These are phyloP conservation scores for Calliopsis andreniformis DNA, from an alignment of 1,140 invertebrate genomes.

Conservation along the genomic window DNA sequence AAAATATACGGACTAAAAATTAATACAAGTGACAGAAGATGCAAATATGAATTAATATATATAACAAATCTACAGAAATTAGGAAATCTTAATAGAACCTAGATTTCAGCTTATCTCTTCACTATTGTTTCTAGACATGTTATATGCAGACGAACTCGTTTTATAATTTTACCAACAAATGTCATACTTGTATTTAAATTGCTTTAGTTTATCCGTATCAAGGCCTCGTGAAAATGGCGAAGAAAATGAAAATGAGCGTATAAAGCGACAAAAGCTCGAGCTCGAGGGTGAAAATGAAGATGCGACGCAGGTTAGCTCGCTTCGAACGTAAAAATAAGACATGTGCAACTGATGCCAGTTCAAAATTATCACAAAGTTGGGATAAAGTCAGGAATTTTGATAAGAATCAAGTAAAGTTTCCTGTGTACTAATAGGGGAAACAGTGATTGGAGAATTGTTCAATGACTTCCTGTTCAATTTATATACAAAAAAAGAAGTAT, in stretches of 20 bases:
- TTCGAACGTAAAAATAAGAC: conserved; percentile 71
- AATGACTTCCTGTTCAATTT: not conserved
- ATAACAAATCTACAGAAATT: too few species aligned
- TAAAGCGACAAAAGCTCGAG: conserved; percentile 77
- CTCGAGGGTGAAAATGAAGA: conserved; percentile 81
- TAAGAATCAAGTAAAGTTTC: not conserved
- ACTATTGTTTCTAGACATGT: not conserved
- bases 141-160: not conserved
- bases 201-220: conserved; percentile 75
- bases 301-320: conserved; percentile 82
- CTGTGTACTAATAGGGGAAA: not conserved
- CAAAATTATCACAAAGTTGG: conserved; percentile 17
- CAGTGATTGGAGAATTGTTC: not conserved
- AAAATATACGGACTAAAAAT: not conserved
- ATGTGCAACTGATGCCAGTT: conserved; percentile 40
- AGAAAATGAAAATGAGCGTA: conserved; percentile 77
- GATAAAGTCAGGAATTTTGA: conserved; percentile 14
- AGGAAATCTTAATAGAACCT: not conserved
- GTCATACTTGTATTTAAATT: conserved; percentile 37
- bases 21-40: not conserved
- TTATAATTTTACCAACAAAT: not conserved
- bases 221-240: conserved; percentile 79
- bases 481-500: not conserved
- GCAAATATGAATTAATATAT: not conserved
- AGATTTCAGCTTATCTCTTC: not conserved